A percentile compares a stretch with the other conserved stretches of the same genome.
Conservation (phyloP, 1,140 invertebrate genomes). For the Hylaeus volcanicus region DNA sequence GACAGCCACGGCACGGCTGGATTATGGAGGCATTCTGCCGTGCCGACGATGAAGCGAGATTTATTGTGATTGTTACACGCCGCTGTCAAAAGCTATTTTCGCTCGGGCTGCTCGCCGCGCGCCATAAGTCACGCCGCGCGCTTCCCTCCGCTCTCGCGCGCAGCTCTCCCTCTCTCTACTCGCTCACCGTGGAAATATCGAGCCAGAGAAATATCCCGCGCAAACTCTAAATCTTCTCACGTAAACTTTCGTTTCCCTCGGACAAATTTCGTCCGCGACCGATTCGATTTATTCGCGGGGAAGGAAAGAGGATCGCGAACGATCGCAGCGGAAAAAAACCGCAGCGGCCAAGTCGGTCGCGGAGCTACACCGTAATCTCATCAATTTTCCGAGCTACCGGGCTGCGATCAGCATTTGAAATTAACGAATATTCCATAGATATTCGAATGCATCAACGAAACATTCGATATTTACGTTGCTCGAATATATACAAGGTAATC, state of each 20-base stretch:
- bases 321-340: too few relatives aligned
- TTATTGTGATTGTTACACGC: slow-evolving; percentile 66
- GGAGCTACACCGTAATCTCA: too few relatives aligned
- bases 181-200: slow-evolving; percentile 28
- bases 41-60: slow-evolving; percentile 51
- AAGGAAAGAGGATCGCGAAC: not conserved
- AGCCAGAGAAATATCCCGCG: slow-evolving; percentile 39
- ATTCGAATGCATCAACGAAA: too few relatives aligned
- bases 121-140: slow-evolving; percentile 55
- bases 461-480: too few relatives aligned
- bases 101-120: slow-evolving; percentile 38
- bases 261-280: slow-evolving; percentile 14
- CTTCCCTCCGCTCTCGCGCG: slow-evolving; percentile 12
- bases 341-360: too few relatives aligned
- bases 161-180: not conserved
- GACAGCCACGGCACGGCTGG: slow-evolving; percentile 33
- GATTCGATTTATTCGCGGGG: not conserved
- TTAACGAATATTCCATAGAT: too few relatives aligned
- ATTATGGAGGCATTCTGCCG: slow-evolving; percentile 55
- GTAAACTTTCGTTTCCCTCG: not conserved
- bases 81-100: slow-evolving; percentile 67
- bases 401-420: too few relatives aligned
- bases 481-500: too few relatives aligned
- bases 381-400: too few relatives aligned
- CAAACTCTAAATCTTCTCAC: slow-evolving; percentile 29